A percentile compares a stretch with the other conserved stretches of the same genome.
phyloP scores from a whole-genome alignment of 2,888 invertebrate species.

The Sinotaia quadrata region DNA sequence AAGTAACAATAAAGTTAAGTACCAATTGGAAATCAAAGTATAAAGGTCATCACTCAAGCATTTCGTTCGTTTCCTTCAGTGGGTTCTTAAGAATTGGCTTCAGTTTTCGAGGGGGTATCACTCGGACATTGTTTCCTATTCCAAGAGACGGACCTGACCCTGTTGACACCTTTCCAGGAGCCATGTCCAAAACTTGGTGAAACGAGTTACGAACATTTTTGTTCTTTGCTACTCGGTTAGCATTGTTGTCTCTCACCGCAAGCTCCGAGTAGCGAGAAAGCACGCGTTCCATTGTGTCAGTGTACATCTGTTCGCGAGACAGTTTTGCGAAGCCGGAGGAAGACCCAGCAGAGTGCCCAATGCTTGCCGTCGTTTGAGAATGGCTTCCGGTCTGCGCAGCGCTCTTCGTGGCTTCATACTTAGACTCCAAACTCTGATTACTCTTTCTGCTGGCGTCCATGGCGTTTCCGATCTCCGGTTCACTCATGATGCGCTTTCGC shows the following conservation, averaged over 20 bases:
- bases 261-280: slow-evolving; percentile 23
- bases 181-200: neutral
- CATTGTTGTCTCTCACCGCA: slow-evolving; percentile 14
- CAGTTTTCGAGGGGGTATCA: slow-evolving; percentile 17
- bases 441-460: neutral
- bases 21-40: too few relatives aligned
- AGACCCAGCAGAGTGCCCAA: neutral
- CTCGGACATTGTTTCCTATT: neutral
- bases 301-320: slow-evolving; percentile 18
- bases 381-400: neutral
- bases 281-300: slow-evolving; percentile 27
- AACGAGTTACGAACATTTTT: neutral
- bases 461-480: slow-evolving; percentile 10
- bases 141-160: neutral
- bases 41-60: too few relatives aligned
- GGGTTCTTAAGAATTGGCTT: too few relatives aligned
- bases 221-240: neutral
- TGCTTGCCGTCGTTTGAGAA: neutral
- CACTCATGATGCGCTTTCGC: slow-evolving; percentile 14
- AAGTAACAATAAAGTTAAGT: too few relatives aligned
- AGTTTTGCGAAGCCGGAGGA: neutral
- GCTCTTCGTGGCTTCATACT: neutral
- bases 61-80: too few relatives aligned
- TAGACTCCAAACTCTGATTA: neutral
- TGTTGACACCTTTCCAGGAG: neutral